Percentiles rank a stretch among this genome's conserved stretches.
Conservation (phyloP, 23 tunicate genomes). For the Styela clava region DNA sequence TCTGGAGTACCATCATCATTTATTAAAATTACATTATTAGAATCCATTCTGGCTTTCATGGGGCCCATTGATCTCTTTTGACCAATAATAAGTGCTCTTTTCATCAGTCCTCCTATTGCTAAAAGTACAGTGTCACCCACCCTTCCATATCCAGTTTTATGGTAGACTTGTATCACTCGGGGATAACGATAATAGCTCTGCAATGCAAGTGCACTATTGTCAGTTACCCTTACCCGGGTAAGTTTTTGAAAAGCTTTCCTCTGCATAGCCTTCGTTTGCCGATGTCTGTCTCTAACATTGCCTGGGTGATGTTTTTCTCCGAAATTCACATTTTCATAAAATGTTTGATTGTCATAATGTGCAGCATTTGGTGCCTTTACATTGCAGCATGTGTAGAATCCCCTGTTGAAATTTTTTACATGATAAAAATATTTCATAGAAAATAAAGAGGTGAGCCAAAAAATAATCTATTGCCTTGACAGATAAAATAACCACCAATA, state of each 20-base stretch:
- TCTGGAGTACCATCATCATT: slow-evolving; percentile 90
- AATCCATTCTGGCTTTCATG: slow-evolving; percentile 64
- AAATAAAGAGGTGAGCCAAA: too few species aligned
- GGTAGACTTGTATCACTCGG: slow-evolving; percentile 65
- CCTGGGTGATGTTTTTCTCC: slow-evolving; percentile 47
- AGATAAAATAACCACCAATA: too few species aligned
- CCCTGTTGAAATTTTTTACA: not conserved
- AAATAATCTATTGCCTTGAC: too few species aligned
- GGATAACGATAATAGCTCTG: slow-evolving; percentile 46
- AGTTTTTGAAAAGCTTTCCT: slow-evolving; percentile 52
- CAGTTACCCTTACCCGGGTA: slow-evolving; percentile 74
- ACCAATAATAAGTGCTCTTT: slow-evolving; percentile 79
- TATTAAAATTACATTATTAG: slow-evolving; percentile 88
- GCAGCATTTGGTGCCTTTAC: slow-evolving; percentile 33
- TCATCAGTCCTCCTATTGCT: slow-evolving; percentile 69
- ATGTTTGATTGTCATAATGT: slow-evolving; percentile 75
- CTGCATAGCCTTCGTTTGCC: slow-evolving; percentile 30
- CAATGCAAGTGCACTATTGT: slow-evolving; percentile 55
- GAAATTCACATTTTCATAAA: slow-evolving; percentile 72
- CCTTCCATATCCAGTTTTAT: slow-evolving; percentile 34
- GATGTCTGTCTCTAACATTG: slow-evolving; percentile 64
- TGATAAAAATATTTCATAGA: too few species aligned
- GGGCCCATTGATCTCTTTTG: slow-evolving; percentile 61
- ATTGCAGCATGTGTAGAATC: not conserved
- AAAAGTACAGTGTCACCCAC: slow-evolving; percentile 84